These are phyloP conservation scores for Pseudorhombus dupliciocellatus DNA, from an alignment of 2,113 vertebrate species.

Conservation along the genomic window DNA sequence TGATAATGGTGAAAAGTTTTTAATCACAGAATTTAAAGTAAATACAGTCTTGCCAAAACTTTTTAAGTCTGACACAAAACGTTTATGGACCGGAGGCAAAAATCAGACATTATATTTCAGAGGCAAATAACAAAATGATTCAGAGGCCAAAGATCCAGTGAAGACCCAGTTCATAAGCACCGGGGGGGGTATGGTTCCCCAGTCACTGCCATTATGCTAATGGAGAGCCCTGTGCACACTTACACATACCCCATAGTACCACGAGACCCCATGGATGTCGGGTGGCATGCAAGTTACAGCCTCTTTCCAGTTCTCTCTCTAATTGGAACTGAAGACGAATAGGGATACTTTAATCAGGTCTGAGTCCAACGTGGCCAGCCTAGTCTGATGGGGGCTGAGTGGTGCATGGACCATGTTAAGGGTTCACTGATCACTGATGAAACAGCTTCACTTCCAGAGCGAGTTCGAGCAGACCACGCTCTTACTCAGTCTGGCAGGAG, in stretches of 20 bases:
- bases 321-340: conserved; percentile 75
- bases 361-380: conserved; percentile 72
- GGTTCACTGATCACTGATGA: conserved; percentile 78
- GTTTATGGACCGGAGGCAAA: conserved; percentile 47
- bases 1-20: conserved; percentile 9
- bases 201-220: conserved; percentile 80
- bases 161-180: conserved; percentile 61
- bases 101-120: conserved; percentile 26
- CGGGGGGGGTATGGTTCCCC: conserved; percentile 52
- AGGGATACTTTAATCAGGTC: conserved; percentile 76
- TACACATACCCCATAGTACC: conserved; percentile 63
- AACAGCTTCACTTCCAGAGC: conserved; percentile 77
- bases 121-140: conserved; percentile 41
- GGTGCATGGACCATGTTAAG: conserved; percentile 72
- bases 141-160: conserved; percentile 42
- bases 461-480: conserved; percentile 61
- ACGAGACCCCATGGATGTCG: conserved; percentile 63
- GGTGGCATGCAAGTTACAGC: conserved; percentile 65
- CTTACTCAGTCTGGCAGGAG: conserved; percentile 76
- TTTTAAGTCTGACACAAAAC: conserved; percentile 28
- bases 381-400: conserved; percentile 77
- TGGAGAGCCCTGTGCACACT: conserved; percentile 41
- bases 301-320: conserved; percentile 54
- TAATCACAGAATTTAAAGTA: conserved; percentile 4
- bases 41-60: conserved; percentile 11